Conservation (phyloP, 2,888 invertebrate species). For the Hoplodrina ambigua region DNA sequence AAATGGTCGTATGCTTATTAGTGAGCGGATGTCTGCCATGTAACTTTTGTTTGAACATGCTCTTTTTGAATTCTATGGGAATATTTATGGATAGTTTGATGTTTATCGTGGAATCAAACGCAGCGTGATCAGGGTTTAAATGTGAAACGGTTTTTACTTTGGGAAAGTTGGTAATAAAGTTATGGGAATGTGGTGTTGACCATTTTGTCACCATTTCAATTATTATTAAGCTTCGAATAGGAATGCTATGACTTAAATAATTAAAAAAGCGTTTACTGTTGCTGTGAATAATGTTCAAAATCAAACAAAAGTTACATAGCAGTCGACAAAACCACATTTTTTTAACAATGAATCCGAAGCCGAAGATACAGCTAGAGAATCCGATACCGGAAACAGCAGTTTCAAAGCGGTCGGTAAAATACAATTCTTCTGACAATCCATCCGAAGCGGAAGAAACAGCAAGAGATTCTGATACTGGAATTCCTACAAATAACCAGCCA, state of each 20-base stretch:
- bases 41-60: conserved; percentile 57
- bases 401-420: not conserved
- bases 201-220: not conserved
- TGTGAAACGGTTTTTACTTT: conserved; percentile 18
- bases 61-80: conserved; percentile 46
- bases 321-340: not conserved
- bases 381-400: too few relatives aligned
- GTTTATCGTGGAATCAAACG: conserved; percentile 45
- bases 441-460: not conserved
- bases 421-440: not conserved
- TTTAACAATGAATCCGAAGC: not conserved
- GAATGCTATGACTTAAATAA: not conserved
- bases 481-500: not conserved
- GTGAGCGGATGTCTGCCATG: conserved; percentile 58
- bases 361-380: not conserved
- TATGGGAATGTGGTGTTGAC: not conserved
- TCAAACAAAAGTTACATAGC: not conserved
- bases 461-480: not conserved
- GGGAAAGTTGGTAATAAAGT: conserved; percentile 18
- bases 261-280: too few relatives aligned
- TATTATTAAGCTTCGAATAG: not conserved
- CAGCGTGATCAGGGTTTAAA: conserved; percentile 25
- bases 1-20: conserved; percentile 69
- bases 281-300: not conserved
- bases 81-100: conserved; percentile 52